Evolutionary conservation across 2,888 invertebrate genomes (phyloP).

Genomic region (Strigamia maritima): DNA sequence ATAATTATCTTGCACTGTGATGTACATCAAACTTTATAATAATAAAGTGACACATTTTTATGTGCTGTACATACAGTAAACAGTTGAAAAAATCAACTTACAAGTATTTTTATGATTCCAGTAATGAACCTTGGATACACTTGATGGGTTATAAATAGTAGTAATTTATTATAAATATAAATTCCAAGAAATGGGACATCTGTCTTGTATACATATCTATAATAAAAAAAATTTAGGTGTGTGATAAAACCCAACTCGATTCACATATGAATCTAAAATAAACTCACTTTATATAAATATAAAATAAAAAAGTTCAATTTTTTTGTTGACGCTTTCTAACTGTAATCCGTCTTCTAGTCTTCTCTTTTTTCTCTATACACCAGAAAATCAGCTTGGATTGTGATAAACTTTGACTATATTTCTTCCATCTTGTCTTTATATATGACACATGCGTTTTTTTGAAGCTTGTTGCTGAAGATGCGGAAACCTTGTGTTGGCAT

Average conservation of each 20-base stretch:
- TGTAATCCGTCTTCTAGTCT: background rate
- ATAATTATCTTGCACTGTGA: background rate
- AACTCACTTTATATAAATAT: background rate
- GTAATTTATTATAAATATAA: constrained; percentile 15
- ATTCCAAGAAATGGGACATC: background rate
- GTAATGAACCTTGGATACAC: background rate
- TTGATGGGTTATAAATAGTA: background rate
- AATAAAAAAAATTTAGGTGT: background rate
- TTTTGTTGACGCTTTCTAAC: background rate
- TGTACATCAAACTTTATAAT: background rate
- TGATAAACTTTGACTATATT: constrained; percentile 15
- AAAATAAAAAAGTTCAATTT: background rate
- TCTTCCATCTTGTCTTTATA: constrained; percentile 9
- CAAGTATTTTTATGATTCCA: background rate
- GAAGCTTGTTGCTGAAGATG: constrained; percentile 5
- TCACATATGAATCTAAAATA: constrained; percentile 1
- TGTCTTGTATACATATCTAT: background rate
- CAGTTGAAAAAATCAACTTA: background rate
- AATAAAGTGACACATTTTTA: background rate
- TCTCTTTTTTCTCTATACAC: background rate
- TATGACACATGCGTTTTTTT: background rate
- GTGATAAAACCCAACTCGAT: background rate
- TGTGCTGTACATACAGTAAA: background rate
- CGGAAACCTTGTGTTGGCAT: constrained; percentile 9
- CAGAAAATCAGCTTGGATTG: constrained; percentile 10